Percentiles rank a stretch among this genome's conserved stretches.
phyloP scores from a whole-genome alignment of 1,140 invertebrate species.

The Conus betulinus region DNA sequence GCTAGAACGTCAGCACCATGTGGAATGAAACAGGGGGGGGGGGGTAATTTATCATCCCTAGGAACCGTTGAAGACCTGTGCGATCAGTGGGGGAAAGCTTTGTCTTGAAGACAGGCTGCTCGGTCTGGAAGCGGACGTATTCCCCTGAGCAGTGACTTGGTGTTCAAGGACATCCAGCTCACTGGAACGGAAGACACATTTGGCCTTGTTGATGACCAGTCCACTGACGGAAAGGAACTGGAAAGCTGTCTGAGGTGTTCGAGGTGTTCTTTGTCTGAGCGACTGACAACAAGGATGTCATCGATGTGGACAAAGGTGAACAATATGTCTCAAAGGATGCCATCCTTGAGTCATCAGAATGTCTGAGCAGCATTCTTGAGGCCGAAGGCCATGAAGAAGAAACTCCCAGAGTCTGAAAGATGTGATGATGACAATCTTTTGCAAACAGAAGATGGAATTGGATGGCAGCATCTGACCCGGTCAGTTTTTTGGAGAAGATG shows the following conservation, averaged over 20 bases:
- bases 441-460: background rate
- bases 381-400: conserved; percentile 39
- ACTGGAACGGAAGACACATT: conserved; percentile 17
- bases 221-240: background rate
- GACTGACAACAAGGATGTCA: conserved; percentile 43
- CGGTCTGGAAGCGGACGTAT: conserved; percentile 20
- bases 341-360: conserved; percentile 43
- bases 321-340: conserved; percentile 30
- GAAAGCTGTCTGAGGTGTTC: conserved; percentile 21
- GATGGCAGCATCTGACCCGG: conserved; percentile 18
- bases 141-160: conserved; percentile 8
- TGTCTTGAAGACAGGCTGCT: background rate
- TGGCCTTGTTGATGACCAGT: conserved; percentile 24
- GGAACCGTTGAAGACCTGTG: conserved; percentile 9
- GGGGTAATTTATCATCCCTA: conserved; percentile 40
- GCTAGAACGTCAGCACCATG: conserved; percentile 25
- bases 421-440: background rate
- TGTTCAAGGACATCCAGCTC: conserved; percentile 19
- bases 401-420: conserved; percentile 15
- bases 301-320: conserved; percentile 44
- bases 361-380: conserved; percentile 47
- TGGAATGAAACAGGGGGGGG: conserved; percentile 23
- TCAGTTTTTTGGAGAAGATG: background rate
- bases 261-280: conserved; percentile 32
- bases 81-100: background rate